These are phyloP conservation scores for Xylota sylvarum DNA, from an alignment of 2,888 invertebrate species.

Conservation along the genomic window DNA sequence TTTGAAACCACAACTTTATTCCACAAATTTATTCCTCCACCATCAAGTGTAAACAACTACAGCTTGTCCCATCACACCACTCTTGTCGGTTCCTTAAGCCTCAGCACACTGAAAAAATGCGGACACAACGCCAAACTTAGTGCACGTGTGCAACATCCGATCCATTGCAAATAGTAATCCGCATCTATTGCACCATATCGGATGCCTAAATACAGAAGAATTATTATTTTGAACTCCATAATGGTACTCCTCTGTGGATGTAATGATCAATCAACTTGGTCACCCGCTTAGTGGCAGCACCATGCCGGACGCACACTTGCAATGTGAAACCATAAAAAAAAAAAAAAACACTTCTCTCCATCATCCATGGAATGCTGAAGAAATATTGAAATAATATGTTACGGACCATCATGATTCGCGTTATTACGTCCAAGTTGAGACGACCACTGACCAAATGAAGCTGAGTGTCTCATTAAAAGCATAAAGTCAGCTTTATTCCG, in stretches of 20 bases:
- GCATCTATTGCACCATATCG: constrained; percentile 22
- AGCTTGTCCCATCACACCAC: constrained; percentile 56
- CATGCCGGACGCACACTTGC: constrained; percentile 36
- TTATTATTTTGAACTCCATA: constrained; percentile 66
- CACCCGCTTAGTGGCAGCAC: constrained; percentile 63
- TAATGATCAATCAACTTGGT: constrained; percentile 66
- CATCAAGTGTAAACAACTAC: constrained; percentile 21
- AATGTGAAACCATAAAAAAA: constrained; percentile 15
- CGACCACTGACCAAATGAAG: constrained; percentile 71
- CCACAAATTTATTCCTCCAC: constrained; percentile 29
- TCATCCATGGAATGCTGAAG: constrained; percentile 53
- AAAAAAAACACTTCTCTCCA: constrained; percentile 38
- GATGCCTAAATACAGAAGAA: constrained; percentile 54
- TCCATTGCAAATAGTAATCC: constrained; percentile 32
- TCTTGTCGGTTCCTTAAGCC: constrained; percentile 7
- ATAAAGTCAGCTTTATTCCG: constrained; percentile 41
- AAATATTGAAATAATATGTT: constrained; percentile 68
- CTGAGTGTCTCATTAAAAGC: constrained; percentile 67
- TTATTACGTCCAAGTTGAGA: constrained; percentile 45
- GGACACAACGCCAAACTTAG: constrained; percentile 21
- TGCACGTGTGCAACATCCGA: constrained; percentile 36
- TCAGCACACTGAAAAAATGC: not conserved
- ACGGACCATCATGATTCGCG: constrained; percentile 60
- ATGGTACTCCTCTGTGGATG: constrained; percentile 50
- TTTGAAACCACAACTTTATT: constrained; percentile 12